phyloP scores from a whole-genome alignment of 2,888 invertebrate genomes.

The Parnassius smintheus region DNA sequence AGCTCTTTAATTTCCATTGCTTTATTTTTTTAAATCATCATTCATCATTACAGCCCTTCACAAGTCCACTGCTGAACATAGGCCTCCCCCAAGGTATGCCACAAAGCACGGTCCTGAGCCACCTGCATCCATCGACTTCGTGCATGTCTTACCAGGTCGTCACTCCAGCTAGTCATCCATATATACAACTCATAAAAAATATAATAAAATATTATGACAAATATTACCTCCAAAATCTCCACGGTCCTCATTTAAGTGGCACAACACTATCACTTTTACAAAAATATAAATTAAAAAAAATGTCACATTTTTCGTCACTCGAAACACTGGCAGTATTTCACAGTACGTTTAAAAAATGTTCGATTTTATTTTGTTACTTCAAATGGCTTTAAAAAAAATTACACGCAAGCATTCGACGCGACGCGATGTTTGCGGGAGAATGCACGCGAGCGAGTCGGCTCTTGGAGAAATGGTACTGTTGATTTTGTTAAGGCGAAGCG shows the following conservation, averaged over 20 bases:
- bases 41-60: too few relatives aligned
- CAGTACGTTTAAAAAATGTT: constrained; percentile 24
- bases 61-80: too few relatives aligned
- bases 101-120: too few relatives aligned
- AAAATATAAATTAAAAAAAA: constrained; percentile 25
- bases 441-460: constrained; percentile 39
- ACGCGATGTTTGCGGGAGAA: constrained; percentile 48
- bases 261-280: constrained; percentile 31
- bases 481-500: constrained; percentile 44
- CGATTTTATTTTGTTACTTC: constrained; percentile 4
- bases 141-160: too few relatives aligned
- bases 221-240: constrained; percentile 49
- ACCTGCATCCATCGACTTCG: too few relatives aligned
- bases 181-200: too few relatives aligned
- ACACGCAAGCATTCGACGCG: constrained; percentile 41
- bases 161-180: too few relatives aligned
- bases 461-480: constrained; percentile 42
- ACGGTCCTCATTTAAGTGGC: constrained; percentile 45
- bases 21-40: too few relatives aligned
- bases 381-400: background rate
- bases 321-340: constrained; percentile 27
- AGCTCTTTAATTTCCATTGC: too few relatives aligned
- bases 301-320: constrained; percentile 29
- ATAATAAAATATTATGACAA: background rate
- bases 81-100: too few relatives aligned